phyloP scores from a whole-genome alignment of 2,797 vertebrate species.

The Ceryle rudis region DNA sequence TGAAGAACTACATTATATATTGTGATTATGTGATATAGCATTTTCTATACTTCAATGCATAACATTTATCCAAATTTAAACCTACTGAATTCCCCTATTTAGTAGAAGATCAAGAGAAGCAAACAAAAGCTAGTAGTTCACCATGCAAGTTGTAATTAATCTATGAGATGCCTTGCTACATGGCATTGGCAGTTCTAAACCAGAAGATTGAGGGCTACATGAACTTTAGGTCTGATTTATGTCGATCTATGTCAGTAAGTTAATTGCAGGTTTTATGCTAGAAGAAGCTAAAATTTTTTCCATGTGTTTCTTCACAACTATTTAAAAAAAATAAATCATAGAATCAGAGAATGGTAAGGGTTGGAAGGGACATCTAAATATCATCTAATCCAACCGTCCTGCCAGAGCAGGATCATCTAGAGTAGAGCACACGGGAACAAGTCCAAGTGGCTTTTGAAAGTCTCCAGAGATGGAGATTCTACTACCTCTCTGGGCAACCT shows the following conservation, averaged over 20 bases:
- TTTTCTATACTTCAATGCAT: not conserved
- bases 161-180: not conserved
- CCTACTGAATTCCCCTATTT: not conserved
- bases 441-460: too few relatives aligned
- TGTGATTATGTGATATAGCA: not conserved
- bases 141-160: not conserved
- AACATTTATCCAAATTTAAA: not conserved
- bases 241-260: not conserved
- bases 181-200: not conserved
- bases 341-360: too few relatives aligned
- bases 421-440: too few relatives aligned
- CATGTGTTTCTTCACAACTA: not conserved
- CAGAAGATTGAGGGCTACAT: rapidly evolving
- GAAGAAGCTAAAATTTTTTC: not conserved
- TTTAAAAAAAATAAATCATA: not conserved
- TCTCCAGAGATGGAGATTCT: too few relatives aligned
- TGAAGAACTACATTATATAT: not conserved
- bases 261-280: not conserved
- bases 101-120: not conserved
- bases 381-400: too few relatives aligned
- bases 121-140: not conserved
- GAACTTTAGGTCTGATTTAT: not conserved
- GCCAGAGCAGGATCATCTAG: too few relatives aligned
- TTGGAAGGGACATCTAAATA: too few relatives aligned
- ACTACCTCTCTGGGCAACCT: too few relatives aligned